Evolutionary conservation across 2,797 vertebrate genomes (phyloP), one percentile per base, ranked within the genome.

Genomic region (Alectoris magna): DNA sequence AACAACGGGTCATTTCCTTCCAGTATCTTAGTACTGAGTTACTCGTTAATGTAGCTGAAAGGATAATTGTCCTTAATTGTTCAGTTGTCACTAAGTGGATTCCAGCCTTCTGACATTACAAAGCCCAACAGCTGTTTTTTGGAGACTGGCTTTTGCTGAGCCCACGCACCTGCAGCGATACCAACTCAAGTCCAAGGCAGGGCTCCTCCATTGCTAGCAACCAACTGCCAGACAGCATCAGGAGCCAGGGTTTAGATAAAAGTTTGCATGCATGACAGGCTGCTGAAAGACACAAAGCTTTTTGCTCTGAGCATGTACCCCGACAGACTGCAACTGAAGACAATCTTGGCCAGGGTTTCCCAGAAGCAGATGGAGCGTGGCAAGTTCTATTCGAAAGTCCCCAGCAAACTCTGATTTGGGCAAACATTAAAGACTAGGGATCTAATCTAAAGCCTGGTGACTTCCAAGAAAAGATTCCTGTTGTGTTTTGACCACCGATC

Each of bases 71-170:
- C 88, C 92, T 88, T 79, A 95, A 87, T 91, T 96, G 91, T 74
- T 96, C 87, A 89, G 64, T 83, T 96, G 96, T 94, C 95, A 97
- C 97, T 97, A 94, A 96, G 85, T 59, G 92, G 95, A 97, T 97
- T 96, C 88, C 82, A 78, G 53, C 60, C 77, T 58, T 76, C 64
- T 19, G 36, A 56, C 77, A 90, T 68, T 84, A 78, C 88, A 78
- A 88, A 91, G 91, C 76, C 69, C 74, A 93, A 58, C 87, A 91
- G 93, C 91, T 93, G 93, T 11, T 77, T 75, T 92, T 72, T 59
- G 88, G 76, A 59, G 76, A 31, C 13, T 29, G 77, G 88, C 66
- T 78, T 51, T 62, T 1, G 13, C 34, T 13, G 80, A 84, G 93
- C 63, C 87, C 1, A 2, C 21, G 84, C 95, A 96, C 96, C 96